Percentiles rank a stretch among this genome's conserved stretches.
phyloP scores from a whole-genome alignment of 2,888 invertebrate genomes.

The Nectonema munidae region DNA sequence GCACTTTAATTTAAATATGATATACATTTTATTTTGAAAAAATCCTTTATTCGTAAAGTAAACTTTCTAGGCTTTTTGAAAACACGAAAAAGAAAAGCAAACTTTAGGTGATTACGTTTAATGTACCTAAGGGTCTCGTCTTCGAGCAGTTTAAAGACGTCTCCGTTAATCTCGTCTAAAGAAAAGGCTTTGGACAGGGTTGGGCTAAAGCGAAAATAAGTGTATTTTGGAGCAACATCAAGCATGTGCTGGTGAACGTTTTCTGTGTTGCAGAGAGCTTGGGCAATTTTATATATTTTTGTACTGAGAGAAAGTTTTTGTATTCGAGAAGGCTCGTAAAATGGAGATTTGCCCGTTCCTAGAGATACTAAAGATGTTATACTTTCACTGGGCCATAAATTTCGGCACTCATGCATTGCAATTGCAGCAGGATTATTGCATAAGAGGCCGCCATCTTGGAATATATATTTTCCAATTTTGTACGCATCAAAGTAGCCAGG shows the following conservation, averaged over 20 bases:
- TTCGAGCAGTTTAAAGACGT: constrained; percentile 36
- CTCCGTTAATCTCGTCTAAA: constrained; percentile 44
- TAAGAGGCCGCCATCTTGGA: constrained; percentile 47
- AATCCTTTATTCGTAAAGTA: too few species aligned
- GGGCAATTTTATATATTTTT: too few species aligned
- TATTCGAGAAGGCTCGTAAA: constrained; percentile 18
- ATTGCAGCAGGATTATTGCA: constrained; percentile 59
- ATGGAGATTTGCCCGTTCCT: constrained; percentile 33
- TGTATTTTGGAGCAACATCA: constrained; percentile 29
- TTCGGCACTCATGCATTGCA: constrained; percentile 49
- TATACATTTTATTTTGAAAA: too few species aligned
- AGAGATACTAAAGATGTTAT: constrained; percentile 47
- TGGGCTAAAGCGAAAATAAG: constrained; percentile 55
- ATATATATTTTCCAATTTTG: constrained; percentile 34
- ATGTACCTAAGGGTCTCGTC: constrained; percentile 45
- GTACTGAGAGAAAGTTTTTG: too few species aligned
- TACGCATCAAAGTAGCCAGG: constrained; percentile 63
- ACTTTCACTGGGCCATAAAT: constrained; percentile 40
- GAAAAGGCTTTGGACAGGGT: constrained; percentile 42
- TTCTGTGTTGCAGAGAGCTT: neutral
- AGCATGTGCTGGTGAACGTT: constrained; percentile 20
- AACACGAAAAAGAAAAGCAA: too few species aligned
- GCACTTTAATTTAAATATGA: too few species aligned
- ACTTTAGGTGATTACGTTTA: constrained; percentile 41
- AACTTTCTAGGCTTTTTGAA: too few species aligned